A percentile compares a stretch with the other conserved stretches of the same genome.
phyloP scores from a whole-genome alignment of 2,888 invertebrate species.

The Pharmacophagus antenor region DNA sequence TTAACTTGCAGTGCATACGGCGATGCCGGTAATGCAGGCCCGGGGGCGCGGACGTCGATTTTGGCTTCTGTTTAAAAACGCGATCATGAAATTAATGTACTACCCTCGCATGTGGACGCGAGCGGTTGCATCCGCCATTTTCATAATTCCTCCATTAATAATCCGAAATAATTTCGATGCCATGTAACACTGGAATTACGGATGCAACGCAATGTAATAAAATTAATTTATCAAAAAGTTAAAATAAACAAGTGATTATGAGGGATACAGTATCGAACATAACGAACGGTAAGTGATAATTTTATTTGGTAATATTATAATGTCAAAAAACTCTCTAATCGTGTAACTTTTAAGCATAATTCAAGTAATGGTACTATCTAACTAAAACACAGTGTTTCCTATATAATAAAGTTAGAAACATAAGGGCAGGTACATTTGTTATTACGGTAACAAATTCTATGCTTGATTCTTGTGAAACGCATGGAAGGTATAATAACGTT shows the following conservation, averaged over 20 bases:
- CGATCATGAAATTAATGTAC: conserved; percentile 63
- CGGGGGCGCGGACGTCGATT: conserved; percentile 67
- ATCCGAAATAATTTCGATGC: conserved; percentile 30
- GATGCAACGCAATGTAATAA: conserved; percentile 1
- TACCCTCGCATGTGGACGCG: conserved; percentile 44
- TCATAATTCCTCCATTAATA: conserved; percentile 40
- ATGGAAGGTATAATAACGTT: too few relatives aligned
- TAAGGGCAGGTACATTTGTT: too few relatives aligned
- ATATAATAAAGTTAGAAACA: too few relatives aligned
- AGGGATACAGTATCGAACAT: too few relatives aligned
- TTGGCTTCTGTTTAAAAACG: conserved; percentile 76
- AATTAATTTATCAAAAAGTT: neutral
- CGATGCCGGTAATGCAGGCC: conserved; percentile 58
- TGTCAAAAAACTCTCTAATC: too few relatives aligned
- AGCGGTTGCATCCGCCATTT: conserved; percentile 32
- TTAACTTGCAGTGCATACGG: conserved; percentile 49
- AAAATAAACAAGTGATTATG: neutral
- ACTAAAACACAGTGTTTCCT: too few relatives aligned
- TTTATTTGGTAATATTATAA: too few relatives aligned
- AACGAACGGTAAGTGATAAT: too few relatives aligned
- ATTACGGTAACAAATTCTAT: too few relatives aligned
- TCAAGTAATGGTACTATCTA: too few relatives aligned
- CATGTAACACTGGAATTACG: conserved; percentile 12
- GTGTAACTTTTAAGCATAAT: too few relatives aligned
- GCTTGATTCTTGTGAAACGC: too few relatives aligned